Percentiles rank a stretch among this genome's conserved stretches.
Conservation (phyloP, 2,113 vertebrate species). For the Caretta caretta region DNA sequence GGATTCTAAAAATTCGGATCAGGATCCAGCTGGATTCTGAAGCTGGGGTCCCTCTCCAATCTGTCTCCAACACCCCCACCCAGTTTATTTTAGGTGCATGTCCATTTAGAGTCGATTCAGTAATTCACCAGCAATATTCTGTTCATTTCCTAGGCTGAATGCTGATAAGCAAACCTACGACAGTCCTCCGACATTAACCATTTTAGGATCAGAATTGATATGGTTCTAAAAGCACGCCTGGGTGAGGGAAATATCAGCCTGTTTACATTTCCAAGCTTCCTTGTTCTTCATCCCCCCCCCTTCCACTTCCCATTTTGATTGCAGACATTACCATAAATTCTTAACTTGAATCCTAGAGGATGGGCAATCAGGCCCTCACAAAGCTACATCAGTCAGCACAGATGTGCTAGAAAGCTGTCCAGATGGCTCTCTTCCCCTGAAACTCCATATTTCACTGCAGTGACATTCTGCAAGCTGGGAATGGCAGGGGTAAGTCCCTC, state of each 20-base stretch:
- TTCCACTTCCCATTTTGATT: neutral
- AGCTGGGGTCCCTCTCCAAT: neutral
- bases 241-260: neutral
- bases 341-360: slow-evolving; percentile 15
- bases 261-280: neutral
- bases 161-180: neutral
- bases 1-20: neutral
- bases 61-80: neutral
- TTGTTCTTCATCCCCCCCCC: neutral
- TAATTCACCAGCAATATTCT: neutral
- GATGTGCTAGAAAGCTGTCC: slow-evolving; percentile 25
- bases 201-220: neutral
- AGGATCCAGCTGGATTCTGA: neutral
- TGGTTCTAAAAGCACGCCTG: neutral
- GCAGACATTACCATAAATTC: slow-evolving; percentile 34
- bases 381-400: slow-evolving; percentile 32
- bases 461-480: neutral
- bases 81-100: neutral
- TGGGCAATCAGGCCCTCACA: neutral
- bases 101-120: neutral
- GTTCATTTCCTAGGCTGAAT: neutral
- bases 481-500: neutral
- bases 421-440: slow-evolving; percentile 26
- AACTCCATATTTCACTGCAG: neutral
- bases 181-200: neutral